Base-by-base conservation (phyloP, 2,797 vertebrate genomes). In the Pampus argenteus region DNA sequence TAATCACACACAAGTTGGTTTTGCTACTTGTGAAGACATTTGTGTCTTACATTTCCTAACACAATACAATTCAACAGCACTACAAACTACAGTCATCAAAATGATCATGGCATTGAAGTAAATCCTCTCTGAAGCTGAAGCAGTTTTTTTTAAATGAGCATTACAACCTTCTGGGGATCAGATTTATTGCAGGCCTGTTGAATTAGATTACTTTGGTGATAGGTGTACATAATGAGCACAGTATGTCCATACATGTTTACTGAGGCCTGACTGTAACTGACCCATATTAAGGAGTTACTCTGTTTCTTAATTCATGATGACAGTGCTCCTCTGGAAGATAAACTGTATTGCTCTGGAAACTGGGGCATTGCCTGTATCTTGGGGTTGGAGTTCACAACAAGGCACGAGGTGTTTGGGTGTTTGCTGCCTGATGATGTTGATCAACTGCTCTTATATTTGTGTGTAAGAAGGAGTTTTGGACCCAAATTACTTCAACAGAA, bases 301-400 rank as follows among this genome's bases (percentile, higher is more conserved):
- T 44, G 6, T 48, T 20, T 55, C 44, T 66, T 29, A 42, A 49
- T 29, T 62, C 18, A 51, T 34, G 22, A 55, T 7, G 14, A 50
- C 31, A 51, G 45, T 57, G 45, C 61, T 55, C 54, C 44, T 26
- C 28, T 22, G 17, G 23, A 45, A 59, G 56, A 55, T 63, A 36
- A 34, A 44, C 23, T 54, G 44, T 29, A 69, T 17, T 69, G 56
- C 56, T 44, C 56, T 79, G 64, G 63, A 75, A 76, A 69, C 71
- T 64, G 14, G 62, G 58, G 22, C 70, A 52, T 45, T 62, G 45
- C 65, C 36, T 68, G 44, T 69, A 40, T 18, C 15, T 56, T 61
- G 6, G 23, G 17, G 4, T 45, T 55, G 4, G 25, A 62, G 18
- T 56, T 66, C 26, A 49, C 31, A 4, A 13, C 17, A 55, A 44